Base-by-base conservation (phyloP, 1,140 invertebrate species). In the Papilio xuthus region DNA sequence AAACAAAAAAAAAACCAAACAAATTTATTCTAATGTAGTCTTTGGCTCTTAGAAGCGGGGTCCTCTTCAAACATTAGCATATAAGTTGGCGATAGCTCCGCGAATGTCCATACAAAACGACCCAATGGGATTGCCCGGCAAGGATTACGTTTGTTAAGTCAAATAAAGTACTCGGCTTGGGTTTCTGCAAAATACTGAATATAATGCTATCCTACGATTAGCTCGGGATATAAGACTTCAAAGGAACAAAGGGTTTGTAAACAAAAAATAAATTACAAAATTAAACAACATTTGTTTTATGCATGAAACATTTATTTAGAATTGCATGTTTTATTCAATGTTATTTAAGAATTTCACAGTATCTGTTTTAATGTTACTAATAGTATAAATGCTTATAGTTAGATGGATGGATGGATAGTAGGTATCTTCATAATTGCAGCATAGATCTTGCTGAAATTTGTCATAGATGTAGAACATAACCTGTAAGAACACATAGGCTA, bases 101-200 rank as follows among this genome's bases (percentile, higher is more conserved):
- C 60, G 26, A 67, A 15, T 67, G 60, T 67, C 60, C 60, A 67
- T 67, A 28, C 60, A 67, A 67, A 67, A 67, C 60, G 60, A 67
- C 60, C 60, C 60, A 28, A 67, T 32, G 60, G 60, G 60, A 67
- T 67, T 67, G 26, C 60, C 60, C 60, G 12, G 60, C 26, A 67
- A 67, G 60, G 60, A 67, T 67, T 67, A 67, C 60, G 60, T 28
- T 67, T 67, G 60, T 67, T 67, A 67, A 67, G 60, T 67, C 60
- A 67, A 67, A 67, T 67, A 67, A 32, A 28, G 60, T 67, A 67
- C 12, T 28, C 60, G 20, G 53, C 20, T 28, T 15, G 60, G 60
- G 60, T 67, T 67, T 32, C 60, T 67, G 26, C 12, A 15, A 67
- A 67, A 13, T 67, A 67, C 60, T 26, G 13, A 28, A 67, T 67